phyloP scores from a whole-genome alignment of 2,113 vertebrate species.

The Xenotilapia leptura region DNA sequence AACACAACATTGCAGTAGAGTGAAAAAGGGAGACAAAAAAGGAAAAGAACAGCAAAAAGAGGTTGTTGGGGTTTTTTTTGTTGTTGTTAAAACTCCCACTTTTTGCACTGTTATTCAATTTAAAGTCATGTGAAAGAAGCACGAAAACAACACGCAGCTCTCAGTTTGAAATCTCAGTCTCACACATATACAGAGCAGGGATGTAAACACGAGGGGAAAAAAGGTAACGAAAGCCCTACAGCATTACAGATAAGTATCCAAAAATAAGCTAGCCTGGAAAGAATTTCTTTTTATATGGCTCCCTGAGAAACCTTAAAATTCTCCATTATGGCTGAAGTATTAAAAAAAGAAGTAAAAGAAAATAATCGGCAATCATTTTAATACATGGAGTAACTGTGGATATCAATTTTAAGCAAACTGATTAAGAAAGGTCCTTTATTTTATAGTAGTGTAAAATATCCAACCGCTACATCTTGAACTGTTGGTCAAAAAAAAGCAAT shows the following conservation, averaged over 20 bases:
- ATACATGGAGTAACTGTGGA: neutral
- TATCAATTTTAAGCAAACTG: neutral
- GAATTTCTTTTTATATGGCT: neutral
- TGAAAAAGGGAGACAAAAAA: conserved; percentile 8
- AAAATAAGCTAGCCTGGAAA: neutral
- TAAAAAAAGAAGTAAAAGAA: neutral
- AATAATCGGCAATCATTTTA: neutral
- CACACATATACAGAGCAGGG: neutral
- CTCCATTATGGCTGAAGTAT: neutral
- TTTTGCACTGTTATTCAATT: neutral
- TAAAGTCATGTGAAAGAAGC: conserved; percentile 8
- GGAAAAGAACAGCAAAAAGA: neutral
- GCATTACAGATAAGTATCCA: neutral
- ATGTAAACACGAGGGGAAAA: conserved; percentile 1
- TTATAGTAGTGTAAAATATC: neutral
- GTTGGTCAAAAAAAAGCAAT: neutral
- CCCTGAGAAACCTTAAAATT: neutral
- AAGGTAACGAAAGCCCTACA: neutral
- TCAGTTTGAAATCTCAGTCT: neutral
- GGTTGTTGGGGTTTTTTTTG: neutral
- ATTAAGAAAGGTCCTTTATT: neutral
- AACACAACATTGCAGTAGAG: conserved; percentile 47
- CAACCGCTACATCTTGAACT: neutral
- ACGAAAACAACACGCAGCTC: neutral
- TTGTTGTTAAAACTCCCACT: neutral